These are phyloP conservation scores for Drosophila pseudoananassae DNA, from an alignment of 1,140 invertebrate species.

Conservation along the genomic window DNA sequence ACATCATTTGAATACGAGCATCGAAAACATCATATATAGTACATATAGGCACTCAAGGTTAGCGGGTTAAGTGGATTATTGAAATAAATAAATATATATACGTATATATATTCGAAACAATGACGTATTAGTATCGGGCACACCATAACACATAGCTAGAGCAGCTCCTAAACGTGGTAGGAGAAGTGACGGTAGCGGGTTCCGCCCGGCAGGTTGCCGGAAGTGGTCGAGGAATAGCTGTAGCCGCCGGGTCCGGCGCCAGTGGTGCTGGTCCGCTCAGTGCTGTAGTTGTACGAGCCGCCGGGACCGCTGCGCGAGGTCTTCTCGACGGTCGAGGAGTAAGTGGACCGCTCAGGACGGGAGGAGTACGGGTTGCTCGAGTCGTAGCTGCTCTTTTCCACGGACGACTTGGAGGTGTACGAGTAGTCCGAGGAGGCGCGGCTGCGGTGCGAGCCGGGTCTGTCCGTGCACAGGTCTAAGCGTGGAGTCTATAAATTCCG, in stretches of 20 bases:
- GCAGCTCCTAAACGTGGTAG: slow-evolving; percentile 89
- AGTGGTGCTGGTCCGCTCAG: slow-evolving; percentile 88
- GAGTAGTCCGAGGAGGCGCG: slow-evolving; percentile 88
- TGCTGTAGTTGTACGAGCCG: slow-evolving; percentile 88
- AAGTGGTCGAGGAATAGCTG: slow-evolving; percentile 90
- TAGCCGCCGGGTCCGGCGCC: slow-evolving; percentile 91
- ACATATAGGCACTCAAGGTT: slow-evolving; percentile 58
- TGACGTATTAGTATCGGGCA: slow-evolving; percentile 37
- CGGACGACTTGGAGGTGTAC: slow-evolving; percentile 90
- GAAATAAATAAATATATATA: slow-evolving; percentile 17
- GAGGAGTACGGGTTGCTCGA: slow-evolving; percentile 85
- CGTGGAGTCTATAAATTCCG: slow-evolving; percentile 90
- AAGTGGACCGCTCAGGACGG: slow-evolving; percentile 87
- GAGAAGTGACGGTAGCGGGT: slow-evolving; percentile 93
- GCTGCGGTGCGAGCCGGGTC: slow-evolving; percentile 87
- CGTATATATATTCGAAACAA: slow-evolving; percentile 31
- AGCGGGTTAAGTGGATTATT: slow-evolving; percentile 47
- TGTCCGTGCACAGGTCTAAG: slow-evolving; percentile 92
- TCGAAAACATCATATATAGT: slow-evolving; percentile 28
- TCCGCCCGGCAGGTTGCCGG: slow-evolving; percentile 91
- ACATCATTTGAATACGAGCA: slow-evolving; percentile 58
- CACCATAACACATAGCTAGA: slow-evolving; percentile 35
- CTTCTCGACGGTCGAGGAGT: slow-evolving; percentile 88
- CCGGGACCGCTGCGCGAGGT: slow-evolving; percentile 88
- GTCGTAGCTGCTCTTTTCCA: slow-evolving; percentile 84